phyloP scores from a whole-genome alignment of 92 coral and sea anemone species.

The Epizoanthus stellaris region DNA sequence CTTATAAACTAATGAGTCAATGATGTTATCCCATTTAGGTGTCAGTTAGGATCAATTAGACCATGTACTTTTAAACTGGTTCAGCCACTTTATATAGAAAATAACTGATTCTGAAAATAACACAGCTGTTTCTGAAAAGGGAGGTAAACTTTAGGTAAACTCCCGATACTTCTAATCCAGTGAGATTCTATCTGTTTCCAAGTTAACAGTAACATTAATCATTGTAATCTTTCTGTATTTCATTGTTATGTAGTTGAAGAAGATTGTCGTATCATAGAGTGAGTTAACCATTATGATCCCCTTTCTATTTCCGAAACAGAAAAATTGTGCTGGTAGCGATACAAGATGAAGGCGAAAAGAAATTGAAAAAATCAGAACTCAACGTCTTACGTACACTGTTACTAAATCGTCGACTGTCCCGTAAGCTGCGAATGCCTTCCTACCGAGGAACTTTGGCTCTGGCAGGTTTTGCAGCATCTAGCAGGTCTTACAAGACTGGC shows the following conservation, averaged over 20 bases:
- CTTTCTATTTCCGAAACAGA: not conserved
- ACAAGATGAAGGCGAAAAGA: slow-evolving; percentile 21
- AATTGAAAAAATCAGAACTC: not conserved
- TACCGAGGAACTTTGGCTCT: slow-evolving; percentile 16
- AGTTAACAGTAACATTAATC: too few relatives aligned
- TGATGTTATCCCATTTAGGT: not conserved
- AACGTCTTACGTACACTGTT: slow-evolving; percentile 7
- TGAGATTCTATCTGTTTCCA: too few relatives aligned
- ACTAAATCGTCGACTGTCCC: not conserved
- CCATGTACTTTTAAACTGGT: too few relatives aligned
- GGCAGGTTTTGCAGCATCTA: slow-evolving; percentile 7
- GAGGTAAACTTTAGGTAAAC: too few relatives aligned
- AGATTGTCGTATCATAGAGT: not conserved
- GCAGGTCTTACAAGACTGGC: not conserved
- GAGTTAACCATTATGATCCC: not conserved
- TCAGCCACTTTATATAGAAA: too few relatives aligned
- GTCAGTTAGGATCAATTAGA: too few relatives aligned
- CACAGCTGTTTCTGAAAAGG: too few relatives aligned
- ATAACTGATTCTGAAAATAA: too few relatives aligned
- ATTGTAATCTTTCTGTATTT: not conserved
- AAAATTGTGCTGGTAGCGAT: slow-evolving; percentile 26
- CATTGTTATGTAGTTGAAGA: not conserved
- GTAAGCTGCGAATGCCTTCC: slow-evolving; percentile 5
- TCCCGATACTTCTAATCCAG: too few relatives aligned
- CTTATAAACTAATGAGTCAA: not conserved